phyloP scores from a whole-genome alignment of 1,140 invertebrate species.

The Drosophila varians region DNA sequence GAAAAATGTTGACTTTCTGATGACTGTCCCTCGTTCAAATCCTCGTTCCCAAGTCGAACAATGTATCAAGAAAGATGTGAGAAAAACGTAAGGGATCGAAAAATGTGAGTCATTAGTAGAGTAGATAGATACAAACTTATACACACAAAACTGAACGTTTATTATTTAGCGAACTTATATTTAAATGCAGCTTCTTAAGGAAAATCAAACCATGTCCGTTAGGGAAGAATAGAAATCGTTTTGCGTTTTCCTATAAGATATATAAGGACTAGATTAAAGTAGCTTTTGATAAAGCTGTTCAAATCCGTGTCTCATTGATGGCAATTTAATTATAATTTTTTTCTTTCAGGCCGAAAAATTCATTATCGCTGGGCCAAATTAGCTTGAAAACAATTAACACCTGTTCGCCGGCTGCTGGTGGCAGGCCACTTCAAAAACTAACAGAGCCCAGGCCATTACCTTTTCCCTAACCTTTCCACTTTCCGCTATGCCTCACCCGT shows the following conservation, averaged over 20 bases:
- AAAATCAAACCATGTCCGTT: too few relatives aligned
- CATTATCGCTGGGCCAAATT: constrained; percentile 70
- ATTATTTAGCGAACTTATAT: too few relatives aligned
- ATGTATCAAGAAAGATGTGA: too few relatives aligned
- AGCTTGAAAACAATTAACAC: constrained; percentile 80
- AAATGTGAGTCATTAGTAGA: too few relatives aligned
- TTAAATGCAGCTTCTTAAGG: too few relatives aligned
- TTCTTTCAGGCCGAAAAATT: constrained; percentile 49
- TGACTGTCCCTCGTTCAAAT: too few relatives aligned
- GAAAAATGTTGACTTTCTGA: too few relatives aligned
- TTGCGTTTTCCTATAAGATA: too few relatives aligned
- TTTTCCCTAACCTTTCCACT: not conserved
- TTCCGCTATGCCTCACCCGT: not conserved
- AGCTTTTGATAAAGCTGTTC: constrained; percentile 19
- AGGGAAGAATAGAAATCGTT: not conserved
- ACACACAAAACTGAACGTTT: too few relatives aligned
- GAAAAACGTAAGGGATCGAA: too few relatives aligned
- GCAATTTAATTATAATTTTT: constrained; percentile 77
- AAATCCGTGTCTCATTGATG: constrained; percentile 52
- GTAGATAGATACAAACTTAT: too few relatives aligned
- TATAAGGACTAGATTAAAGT: constrained; percentile 7
- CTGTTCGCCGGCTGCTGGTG: constrained; percentile 68
- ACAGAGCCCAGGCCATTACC: constrained; percentile 45
- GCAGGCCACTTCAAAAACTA: constrained; percentile 68
- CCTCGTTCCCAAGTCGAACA: too few relatives aligned